Base-by-base conservation (phyloP, 2,797 vertebrate species). In the Chelmon rostratus region DNA sequence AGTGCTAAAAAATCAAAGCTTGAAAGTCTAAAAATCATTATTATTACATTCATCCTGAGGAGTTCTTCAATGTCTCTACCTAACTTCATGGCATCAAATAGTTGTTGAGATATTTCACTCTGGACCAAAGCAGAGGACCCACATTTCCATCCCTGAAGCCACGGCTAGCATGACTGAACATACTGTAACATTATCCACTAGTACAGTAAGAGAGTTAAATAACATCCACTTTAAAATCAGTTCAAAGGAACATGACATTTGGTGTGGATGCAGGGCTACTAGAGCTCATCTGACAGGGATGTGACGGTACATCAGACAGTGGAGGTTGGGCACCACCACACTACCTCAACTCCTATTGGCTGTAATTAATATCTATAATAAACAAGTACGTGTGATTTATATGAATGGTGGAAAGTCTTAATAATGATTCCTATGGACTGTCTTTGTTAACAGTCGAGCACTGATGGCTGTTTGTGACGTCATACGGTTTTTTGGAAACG, bases 401-500 rank as follows among this genome's bases (percentile, higher is more conserved):
- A 42, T 46, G 5, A 31, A 5, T 47, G 15, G 2, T 23, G 42
- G 33, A 61, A 23, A 2, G 15, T 61, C 8, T 21, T 21, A 2
- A 25, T 47, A 12, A 3, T 46, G 38, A 56, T 33, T 46, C 57
- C 42, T 31, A 47, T 40, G 42, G 47, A 6, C 13, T 57, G 16
- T 53, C 8, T 37, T 59, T 72, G 15, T 74, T 70, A 25, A 53
- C 25, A 28, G 2, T 3, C 25, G 31, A 19, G 61, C 56, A 19
- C 49, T 18, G 10, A 64, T 23, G 49, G 18, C n/a, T 53, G n/a
- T 33, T 49, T 40, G 21, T 56, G 40, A 49, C 13, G 6, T 68
- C 7, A 56, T 67, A 1, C 15, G 2, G 4, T 62, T 62, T 84
- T 67, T 58, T 31, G 33, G 65, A 52, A 78, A 84, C 13, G 54